Base-by-base conservation (phyloP, 2,113 vertebrate species). In the Microcebus griseorufus region DNA sequence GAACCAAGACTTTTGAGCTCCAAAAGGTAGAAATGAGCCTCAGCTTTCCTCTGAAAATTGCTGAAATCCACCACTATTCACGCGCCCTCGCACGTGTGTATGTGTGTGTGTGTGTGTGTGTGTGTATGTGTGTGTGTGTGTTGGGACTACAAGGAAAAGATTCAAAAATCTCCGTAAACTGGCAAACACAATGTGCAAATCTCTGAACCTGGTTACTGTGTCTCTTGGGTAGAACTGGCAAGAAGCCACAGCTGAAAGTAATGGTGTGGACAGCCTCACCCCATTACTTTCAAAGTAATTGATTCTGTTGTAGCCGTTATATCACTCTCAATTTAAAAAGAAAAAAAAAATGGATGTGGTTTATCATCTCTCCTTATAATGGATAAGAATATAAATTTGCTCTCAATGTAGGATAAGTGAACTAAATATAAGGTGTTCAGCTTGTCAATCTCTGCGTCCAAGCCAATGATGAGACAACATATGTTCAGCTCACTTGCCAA, bases 221-320 rank as follows among this genome's bases (percentile, higher is more conserved):
- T 96, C 51, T 87, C 69, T 45, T 51, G 53, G 72, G 42, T 95
- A 42, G 70, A 97, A 55, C 2, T 5, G 94, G 83, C 29, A 82
- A 96, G 93, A 96, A 42, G 32, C 94, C 53, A 12, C 6, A 92
- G 93, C 96, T 85, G 94, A 96, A 94, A 86, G 83, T 97, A 98
- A 98, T 97, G 95, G 84, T 90, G 96, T 75, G 39, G 76, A 95
- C 70, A 98, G 96, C 72, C 89, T 98, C 97, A 97, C 95, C 82
- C 91, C 97, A 98, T 98, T 98, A 96, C 90, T 89, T 95, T 96
- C 93, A 90, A 64, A 85, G 86, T 64, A 97, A 93, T 78, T 95
- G 96, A 96, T 98, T 98, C 92, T 97, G 73, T 76, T 97, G 69
- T 76, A 98, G 94, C 85, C 81, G n/a, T 98, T 97, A 92, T 84